A percentile compares a stretch with the other conserved stretches of the same genome.
Conservation (phyloP, 2,797 vertebrate genomes). For the Phataginus tetradactyla region DNA sequence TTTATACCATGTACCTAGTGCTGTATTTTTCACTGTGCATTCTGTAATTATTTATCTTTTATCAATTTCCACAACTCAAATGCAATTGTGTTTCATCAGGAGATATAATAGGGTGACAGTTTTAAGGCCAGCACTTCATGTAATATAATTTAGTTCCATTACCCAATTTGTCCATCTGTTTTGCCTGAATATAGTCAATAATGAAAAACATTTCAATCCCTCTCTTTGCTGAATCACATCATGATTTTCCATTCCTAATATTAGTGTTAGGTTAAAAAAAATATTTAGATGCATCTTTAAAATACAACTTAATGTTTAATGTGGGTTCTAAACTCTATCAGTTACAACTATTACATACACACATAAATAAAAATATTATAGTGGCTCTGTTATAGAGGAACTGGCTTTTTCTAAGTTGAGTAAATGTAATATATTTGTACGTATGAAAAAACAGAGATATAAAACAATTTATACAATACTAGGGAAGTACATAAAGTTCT, state of each 20-base stretch:
- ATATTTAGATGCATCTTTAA: slow-evolving; percentile 72
- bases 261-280: slow-evolving; percentile 18
- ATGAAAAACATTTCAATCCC: slow-evolving; percentile 80
- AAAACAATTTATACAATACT: background rate
- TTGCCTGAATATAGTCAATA: slow-evolving; percentile 76
- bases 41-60: slow-evolving; percentile 70
- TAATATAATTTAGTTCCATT: slow-evolving; percentile 82
- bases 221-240: slow-evolving; percentile 73
- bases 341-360: background rate
- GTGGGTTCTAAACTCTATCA: too few relatives aligned
- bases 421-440: background rate
- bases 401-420: background rate
- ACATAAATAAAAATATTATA: slow-evolving; percentile 12
- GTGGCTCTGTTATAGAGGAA: background rate
- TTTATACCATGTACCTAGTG: slow-evolving; percentile 17
- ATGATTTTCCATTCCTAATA: slow-evolving; percentile 76
- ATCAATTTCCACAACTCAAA: slow-evolving; percentile 75
- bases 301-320: too few relatives aligned
- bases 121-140: slow-evolving; percentile 73
- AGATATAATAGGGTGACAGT: slow-evolving; percentile 76
- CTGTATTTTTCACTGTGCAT: slow-evolving; percentile 41
- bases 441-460: background rate
- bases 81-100: slow-evolving; percentile 78
- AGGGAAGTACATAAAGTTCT: background rate
- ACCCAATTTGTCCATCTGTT: slow-evolving; percentile 80